These are phyloP conservation scores for Micromussa lordhowensis DNA, from an alignment of 92 coral and sea anemone species.

Conservation along the genomic window DNA sequence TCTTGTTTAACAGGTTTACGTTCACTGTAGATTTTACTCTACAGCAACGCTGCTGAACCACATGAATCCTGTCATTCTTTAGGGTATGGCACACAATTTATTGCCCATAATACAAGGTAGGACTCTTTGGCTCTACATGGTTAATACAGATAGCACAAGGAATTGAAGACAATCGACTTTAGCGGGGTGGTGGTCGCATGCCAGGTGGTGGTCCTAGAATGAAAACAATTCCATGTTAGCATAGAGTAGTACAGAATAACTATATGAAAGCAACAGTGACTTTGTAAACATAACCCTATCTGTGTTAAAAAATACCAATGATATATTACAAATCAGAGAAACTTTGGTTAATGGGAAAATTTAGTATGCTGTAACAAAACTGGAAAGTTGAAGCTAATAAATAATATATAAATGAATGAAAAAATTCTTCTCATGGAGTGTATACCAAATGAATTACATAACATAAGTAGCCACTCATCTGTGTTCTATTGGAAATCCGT, in stretches of 20 bases:
- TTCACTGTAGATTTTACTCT: not conserved
- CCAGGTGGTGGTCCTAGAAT: conserved; percentile 78
- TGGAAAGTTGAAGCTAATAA: too few relatives aligned
- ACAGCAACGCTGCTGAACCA: not conserved
- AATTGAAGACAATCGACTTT: not conserved
- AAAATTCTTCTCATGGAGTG: too few relatives aligned
- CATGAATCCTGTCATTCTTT: not conserved
- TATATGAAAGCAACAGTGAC: not conserved
- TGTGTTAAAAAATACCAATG: too few relatives aligned
- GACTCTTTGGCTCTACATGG: not conserved
- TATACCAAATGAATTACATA: too few relatives aligned
- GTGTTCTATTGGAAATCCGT: too few relatives aligned
- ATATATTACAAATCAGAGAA: not conserved
- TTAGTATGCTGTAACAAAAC: not conserved
- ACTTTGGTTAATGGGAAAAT: not conserved
- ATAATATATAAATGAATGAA: too few relatives aligned
- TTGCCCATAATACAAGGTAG: not conserved
- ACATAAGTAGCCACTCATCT: too few relatives aligned
- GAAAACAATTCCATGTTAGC: not conserved
- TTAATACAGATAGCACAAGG: not conserved
- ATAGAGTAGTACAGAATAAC: not conserved
- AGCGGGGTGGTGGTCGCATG: conserved; percentile 79
- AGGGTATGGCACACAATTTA: not conserved
- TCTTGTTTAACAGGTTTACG: not conserved
- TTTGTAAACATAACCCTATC: too few relatives aligned